Evolutionary conservation across 2,888 invertebrate genomes (phyloP).

Genomic region (Ormyrus thymus): DNA sequence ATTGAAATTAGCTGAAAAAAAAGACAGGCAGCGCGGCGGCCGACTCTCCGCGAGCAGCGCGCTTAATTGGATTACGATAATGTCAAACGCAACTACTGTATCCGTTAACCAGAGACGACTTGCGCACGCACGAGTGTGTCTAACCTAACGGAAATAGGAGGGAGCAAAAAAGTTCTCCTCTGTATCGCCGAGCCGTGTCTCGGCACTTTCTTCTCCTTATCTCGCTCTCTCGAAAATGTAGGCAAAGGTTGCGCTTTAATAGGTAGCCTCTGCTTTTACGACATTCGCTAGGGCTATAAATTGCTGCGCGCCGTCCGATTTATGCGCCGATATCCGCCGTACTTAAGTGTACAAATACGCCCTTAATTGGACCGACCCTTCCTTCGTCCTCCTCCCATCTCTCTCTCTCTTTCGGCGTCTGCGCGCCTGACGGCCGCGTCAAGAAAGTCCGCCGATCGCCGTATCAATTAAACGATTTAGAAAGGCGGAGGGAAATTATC

Average conservation of each 20-base stretch:
- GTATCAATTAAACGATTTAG: conserved; percentile 56
- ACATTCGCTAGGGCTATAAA: conserved; percentile 66
- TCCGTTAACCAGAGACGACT: no score
- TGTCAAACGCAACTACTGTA: conserved; percentile 31
- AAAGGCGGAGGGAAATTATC: conserved; percentile 43
- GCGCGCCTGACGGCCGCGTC: conserved; percentile 3
- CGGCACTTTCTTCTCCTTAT: neutral
- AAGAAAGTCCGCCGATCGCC: conserved; percentile 24
- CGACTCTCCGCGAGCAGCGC: no score
- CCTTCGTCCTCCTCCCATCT: conserved; percentile 20
- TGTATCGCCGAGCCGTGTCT: neutral
- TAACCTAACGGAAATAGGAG: conserved; percentile 10
- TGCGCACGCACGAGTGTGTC: neutral
- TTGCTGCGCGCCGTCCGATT: conserved; percentile 64
- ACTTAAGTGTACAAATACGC: conserved; percentile 68
- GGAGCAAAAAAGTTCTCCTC: no score
- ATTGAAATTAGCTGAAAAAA: conserved; percentile 41
- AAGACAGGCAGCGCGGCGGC: neutral
- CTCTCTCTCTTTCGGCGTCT: neutral
- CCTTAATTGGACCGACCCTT: conserved; percentile 69
- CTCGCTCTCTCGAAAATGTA: conserved; percentile 30
- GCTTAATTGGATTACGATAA: conserved; percentile 53
- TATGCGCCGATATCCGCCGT: conserved; percentile 67
- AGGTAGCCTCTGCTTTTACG: conserved; percentile 62
- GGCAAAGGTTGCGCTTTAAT: conserved; percentile 40